Evolutionary conservation across 2,888 invertebrate genomes (phyloP), one percentile per base, ranked within the genome.

Genomic region (Petrophora chlorosata): DNA sequence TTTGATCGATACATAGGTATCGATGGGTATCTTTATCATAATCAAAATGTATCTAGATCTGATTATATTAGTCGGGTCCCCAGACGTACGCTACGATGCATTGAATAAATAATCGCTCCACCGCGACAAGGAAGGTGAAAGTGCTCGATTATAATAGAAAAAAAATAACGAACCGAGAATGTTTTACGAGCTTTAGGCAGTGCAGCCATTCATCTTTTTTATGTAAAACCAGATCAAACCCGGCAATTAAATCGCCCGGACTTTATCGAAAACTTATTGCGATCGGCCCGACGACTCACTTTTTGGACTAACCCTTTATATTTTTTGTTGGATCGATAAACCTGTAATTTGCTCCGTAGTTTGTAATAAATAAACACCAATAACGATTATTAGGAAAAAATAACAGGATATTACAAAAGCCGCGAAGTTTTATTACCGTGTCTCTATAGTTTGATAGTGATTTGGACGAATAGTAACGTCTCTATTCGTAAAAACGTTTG

Each of bases 311-410:
- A 89, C 87, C 90, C 90, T 86, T 89, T 85, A 84, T 73, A 79
- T 84, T 87, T 87, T 88, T 89, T 88, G 80, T 81, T 71, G 68
- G 71, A 68, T 76, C 85, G 85, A 85, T 83, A 87, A 87, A 84
- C 88, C 88, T 88, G 80, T 90, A 90, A 90, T 90, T 90, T 90
- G 85, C 75, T 76, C 70, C 82, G 76, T 79, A 76, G 78, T 76
- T 85, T 82, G 85, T 87, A 88, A 90, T 90, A 90, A 90, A 90
- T 90, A 90, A 90, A 89, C 88, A 88, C 82, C 88, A 89, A 89
- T 90, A 89, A 89, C 84, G 84, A 89, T 89, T 88, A 89, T 90
- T 90, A 89, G 76, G 81, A 84, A 83, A 83, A 88, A 88, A 88
- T 88, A 87, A 89, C 85, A 88, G 88, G 87, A 88, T 88, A 89